Percentiles rank a stretch among this genome's conserved stretches.
phyloP scores from a whole-genome alignment of 2,113 vertebrate species.

The Aphyosemion australe region DNA sequence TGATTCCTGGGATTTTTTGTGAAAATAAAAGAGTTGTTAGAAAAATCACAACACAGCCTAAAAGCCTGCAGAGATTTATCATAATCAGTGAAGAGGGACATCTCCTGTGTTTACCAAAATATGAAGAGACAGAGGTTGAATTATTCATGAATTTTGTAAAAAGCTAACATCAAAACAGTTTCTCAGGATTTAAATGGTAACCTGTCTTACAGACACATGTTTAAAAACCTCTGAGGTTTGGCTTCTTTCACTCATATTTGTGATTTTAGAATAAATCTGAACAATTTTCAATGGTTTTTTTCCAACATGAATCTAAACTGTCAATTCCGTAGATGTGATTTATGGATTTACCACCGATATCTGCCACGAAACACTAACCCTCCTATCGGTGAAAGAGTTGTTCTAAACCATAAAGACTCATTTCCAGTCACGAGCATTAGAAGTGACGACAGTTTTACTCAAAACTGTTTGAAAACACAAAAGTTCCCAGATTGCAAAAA shows the following conservation, averaged over 20 bases:
- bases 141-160: not conserved
- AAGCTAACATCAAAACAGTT: not conserved
- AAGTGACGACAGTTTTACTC: too few relatives aligned
- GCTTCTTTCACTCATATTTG: not conserved
- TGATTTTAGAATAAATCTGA: too few relatives aligned
- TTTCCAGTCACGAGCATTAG: too few relatives aligned
- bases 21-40: conserved; percentile 8
- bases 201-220: not conserved
- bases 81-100: conserved; percentile 11
- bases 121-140: not conserved
- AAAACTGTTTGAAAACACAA: too few relatives aligned
- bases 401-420: too few relatives aligned
- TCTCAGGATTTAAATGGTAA: not conserved
- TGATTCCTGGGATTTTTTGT: not conserved
- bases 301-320: too few relatives aligned
- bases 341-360: too few relatives aligned
- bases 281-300: too few relatives aligned
- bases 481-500: too few relatives aligned
- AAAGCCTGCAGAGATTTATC: conserved; percentile 12
- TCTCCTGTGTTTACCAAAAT: not conserved
- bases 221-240: not conserved
- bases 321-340: too few relatives aligned
- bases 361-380: too few relatives aligned
- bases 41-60: not conserved
- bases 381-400: too few relatives aligned